phyloP scores from a whole-genome alignment of 2,888 invertebrate genomes.

The Leucozona laternaria region DNA sequence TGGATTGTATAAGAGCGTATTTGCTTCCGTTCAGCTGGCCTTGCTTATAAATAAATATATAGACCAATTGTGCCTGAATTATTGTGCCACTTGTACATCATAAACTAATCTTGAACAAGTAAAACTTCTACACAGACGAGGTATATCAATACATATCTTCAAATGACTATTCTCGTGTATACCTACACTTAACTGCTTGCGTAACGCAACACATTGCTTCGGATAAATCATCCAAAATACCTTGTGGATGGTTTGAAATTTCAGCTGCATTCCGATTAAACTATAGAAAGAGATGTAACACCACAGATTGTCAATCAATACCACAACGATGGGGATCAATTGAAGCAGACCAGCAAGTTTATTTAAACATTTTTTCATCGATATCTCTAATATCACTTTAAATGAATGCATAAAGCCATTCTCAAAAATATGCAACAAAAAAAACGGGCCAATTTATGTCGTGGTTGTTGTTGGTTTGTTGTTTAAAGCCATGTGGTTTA shows the following conservation, averaged over 20 bases:
- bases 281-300: background rate
- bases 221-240: background rate
- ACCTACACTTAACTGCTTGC: background rate
- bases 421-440: conserved; percentile 7
- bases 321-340: conserved; percentile 48
- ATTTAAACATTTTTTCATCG: conserved; percentile 14
- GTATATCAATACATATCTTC: conserved; percentile 8
- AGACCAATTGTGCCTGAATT: background rate
- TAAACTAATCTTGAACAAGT: background rate
- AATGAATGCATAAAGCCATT: background rate
- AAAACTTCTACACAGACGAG: background rate
- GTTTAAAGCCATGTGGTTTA: conserved; percentile 59
- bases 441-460: conserved; percentile 13
- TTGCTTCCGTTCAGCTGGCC: too few species aligned
- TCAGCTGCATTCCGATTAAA: conserved; percentile 29
- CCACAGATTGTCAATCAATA: conserved; percentile 59
- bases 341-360: conserved; percentile 61
- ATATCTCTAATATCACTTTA: conserved; percentile 36
- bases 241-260: conserved; percentile 47
- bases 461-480: conserved; percentile 20
- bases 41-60: background rate
- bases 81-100: background rate
- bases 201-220: conserved; percentile 38
- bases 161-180: background rate
- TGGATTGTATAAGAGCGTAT: too few species aligned